These are phyloP conservation scores for Myiozetetes cayanensis DNA, from an alignment of 2,113 vertebrate species.

Conservation along the genomic window DNA sequence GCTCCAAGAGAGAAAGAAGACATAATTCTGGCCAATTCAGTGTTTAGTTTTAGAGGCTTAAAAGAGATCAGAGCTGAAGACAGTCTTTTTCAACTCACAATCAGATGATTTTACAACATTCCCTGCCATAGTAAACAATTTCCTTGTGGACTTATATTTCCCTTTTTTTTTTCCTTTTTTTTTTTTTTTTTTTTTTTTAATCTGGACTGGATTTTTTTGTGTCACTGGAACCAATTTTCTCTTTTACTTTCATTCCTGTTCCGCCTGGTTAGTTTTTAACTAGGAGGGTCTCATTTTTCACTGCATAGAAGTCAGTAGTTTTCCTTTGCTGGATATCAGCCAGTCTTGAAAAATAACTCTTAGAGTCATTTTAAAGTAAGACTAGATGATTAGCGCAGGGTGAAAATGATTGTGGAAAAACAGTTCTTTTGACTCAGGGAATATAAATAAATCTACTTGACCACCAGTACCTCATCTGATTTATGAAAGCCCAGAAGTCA, in stretches of 20 bases:
- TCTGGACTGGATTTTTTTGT: background rate
- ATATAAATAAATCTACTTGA: constrained; percentile 6
- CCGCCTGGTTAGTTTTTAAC: background rate
- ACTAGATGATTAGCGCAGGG: background rate
- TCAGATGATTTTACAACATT: background rate
- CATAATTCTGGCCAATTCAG: background rate
- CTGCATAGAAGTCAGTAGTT: background rate
- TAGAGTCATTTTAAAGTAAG: background rate
- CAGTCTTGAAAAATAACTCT: background rate
- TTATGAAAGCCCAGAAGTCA: constrained; percentile 33
- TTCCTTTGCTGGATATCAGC: background rate
- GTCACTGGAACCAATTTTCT: background rate
- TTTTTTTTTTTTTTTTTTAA: background rate
- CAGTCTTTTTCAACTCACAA: background rate
- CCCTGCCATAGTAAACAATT: background rate
- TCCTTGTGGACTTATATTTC: background rate
- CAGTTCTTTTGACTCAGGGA: background rate
- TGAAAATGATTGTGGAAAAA: background rate
- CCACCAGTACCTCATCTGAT: constrained; percentile 23
- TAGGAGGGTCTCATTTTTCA: background rate
- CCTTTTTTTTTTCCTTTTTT: background rate
- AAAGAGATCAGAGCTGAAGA: background rate
- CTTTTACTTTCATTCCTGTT: background rate
- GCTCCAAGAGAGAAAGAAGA: background rate
- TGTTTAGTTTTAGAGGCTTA: background rate